phyloP scores from a whole-genome alignment of 2,797 vertebrate species.

The Pteronotus mesoamericanus region DNA sequence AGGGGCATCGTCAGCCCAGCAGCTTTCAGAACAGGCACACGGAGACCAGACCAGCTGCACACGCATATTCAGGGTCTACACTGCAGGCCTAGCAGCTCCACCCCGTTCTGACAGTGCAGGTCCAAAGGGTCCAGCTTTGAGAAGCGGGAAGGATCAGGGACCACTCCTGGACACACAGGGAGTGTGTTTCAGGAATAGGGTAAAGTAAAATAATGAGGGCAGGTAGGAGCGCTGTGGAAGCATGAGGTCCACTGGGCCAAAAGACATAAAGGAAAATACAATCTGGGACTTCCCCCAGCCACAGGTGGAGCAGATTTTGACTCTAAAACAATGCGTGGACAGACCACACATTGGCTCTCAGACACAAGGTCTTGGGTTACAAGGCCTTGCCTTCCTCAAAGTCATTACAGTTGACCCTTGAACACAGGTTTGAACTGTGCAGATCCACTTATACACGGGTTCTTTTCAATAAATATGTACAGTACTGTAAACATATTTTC shows the following conservation, averaged over 20 bases:
- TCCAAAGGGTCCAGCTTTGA: background rate
- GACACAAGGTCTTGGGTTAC: background rate
- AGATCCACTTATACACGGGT: background rate
- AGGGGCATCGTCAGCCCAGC: background rate
- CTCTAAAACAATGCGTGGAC: background rate
- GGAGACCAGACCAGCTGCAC: background rate
- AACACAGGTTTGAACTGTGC: background rate
- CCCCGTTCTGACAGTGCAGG: background rate
- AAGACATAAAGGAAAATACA: background rate
- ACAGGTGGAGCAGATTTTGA: background rate
- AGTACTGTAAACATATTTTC: background rate
- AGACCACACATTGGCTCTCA: background rate
- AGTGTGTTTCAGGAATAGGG: background rate
- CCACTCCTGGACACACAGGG: background rate
- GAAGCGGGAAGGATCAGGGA: background rate
- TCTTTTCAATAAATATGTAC: background rate
- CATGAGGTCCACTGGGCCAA: background rate
- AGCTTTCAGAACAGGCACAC: background rate
- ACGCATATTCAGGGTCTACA: background rate
- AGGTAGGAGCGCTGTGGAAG: background rate
- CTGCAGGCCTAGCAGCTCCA: background rate
- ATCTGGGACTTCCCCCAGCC: background rate
- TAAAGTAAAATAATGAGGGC: background rate
- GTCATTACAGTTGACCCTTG: background rate
- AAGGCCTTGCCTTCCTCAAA: background rate